Base-by-base conservation (phyloP, 2,797 vertebrate species). In the Psittacula echo region DNA sequence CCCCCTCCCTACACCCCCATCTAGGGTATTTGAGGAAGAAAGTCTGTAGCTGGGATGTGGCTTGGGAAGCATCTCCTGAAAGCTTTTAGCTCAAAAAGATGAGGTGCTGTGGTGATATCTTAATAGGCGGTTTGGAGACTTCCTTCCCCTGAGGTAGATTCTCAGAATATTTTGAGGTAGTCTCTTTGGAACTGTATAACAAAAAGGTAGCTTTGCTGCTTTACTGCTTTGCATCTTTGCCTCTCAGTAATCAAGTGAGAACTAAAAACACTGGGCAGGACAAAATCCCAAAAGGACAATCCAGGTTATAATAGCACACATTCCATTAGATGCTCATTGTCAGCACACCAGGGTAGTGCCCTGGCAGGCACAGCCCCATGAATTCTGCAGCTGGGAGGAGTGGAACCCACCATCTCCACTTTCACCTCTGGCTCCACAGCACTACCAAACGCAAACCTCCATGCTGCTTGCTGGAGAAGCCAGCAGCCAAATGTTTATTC, bases 101-200 rank as follows among this genome's bases (percentile, higher is more conserved):
- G 79, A 95, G 53, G 79, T 89, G 51, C 37, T 85, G n/a, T 92
- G 44, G 84, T 18, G 15, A 58, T 89, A 72, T 91, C 78, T 76
- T 86, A 89, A 91, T 56, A 81, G 87, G 30, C 68, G 23, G 62
- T 58, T 85, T 79, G 75, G 77, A 95, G 75, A 83, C 66, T 87
- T 92, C 60, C 41, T 87, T 94, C 37, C 81, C 70, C 37, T 51
- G 32, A 79, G 62, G 66, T 66, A 94, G 81, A 94, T 93, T 95
- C 91, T 92, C 70, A 73, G 83, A 84, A 94, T 96, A 84, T 78
- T 96, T 93, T 95, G 94, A 93, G 93, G 81, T 61, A 81, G n/a
- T 70, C 65, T 94, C 53, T 85, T 83, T 83, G 78, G 73, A 95
- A 76, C 44, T 39, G 32, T 82, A 76, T 84, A 87, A 94, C 26